Evolutionary conservation across 2,888 invertebrate species (phyloP), one percentile per base, ranked within the genome.

Genomic region (Phytoseiulus persimilis): DNA sequence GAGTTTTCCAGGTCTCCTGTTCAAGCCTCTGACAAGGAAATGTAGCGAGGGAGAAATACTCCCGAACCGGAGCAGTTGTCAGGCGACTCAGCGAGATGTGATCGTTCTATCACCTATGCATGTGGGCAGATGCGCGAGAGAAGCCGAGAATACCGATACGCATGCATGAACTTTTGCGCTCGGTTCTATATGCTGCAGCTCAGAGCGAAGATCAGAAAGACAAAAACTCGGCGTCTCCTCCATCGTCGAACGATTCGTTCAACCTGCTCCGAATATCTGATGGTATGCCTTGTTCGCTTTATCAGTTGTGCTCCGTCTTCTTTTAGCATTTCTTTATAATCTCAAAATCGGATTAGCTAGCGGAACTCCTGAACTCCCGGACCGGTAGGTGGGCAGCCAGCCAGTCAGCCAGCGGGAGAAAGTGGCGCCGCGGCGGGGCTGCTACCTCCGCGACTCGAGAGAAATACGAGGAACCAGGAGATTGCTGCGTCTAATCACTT

Each of bases 311-410:
- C 65, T 65, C 65, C 65, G 65, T 65, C 65, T 65, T 65, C 65
- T 65, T 65, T 65, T 65, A 14, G 65, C 65, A 65, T 65, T 87
- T 32, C 87, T 87, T 87, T 32, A 87, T 87, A 87, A 87, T 87
- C 87, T 87, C 87, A 87, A 87, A 87, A 87, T 87, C 87, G 87
- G 87, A 87, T 87, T 87, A 87, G 32, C 87, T 65, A 65, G 65
- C 65, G 65, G 65, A 65, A 65, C 65, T 65, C 9, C 65, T 65
- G 65, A 65, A 65, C 65, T 65, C 65, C 65, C 5, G 18, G 23
- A 65, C 65, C 65, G 65, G 23, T 14, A 65, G 23, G 9, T 23
- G 46, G 46, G 46, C 46, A 65, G 65, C 23, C 2, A 65, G 23
- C 11, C 2, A 28, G 65, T 6, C 18, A 11, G 65, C 11, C 5